phyloP scores from a whole-genome alignment of 2,113 vertebrate species.

The Thryonomys swinderianus region DNA sequence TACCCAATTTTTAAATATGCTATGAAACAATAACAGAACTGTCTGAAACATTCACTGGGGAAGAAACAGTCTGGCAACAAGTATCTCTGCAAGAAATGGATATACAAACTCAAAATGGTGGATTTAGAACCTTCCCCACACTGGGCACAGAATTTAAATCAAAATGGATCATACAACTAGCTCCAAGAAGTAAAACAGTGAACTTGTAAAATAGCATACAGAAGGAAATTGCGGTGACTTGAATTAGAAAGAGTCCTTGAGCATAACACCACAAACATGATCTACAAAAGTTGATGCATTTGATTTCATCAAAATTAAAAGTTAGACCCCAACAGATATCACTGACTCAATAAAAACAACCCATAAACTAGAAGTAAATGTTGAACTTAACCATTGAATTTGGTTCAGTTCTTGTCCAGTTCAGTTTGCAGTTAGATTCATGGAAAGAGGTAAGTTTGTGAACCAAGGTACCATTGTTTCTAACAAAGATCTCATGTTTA shows the following conservation, averaged over 20 bases:
- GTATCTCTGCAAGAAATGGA: not conserved
- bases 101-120: not conserved
- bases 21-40: not conserved
- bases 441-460: not conserved
- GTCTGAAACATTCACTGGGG: not conserved
- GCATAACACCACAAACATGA: not conserved
- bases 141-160: not conserved
- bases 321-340: not conserved
- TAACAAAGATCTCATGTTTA: not conserved
- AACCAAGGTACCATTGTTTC: not conserved
- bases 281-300: not conserved
- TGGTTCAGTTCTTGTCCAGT: not conserved
- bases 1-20: not conserved
- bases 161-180: not conserved
- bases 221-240: not conserved
- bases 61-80: not conserved
- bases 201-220: not conserved
- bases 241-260: not conserved
- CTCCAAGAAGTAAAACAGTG: not conserved
- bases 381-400: not conserved
- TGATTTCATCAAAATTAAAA: slow-evolving; percentile 37
- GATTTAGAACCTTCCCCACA: not conserved
- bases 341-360: not conserved
- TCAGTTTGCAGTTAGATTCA: not conserved
- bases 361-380: not conserved